These are phyloP conservation scores for Cephus cinctus DNA, from an alignment of 1,140 invertebrate genomes.

Conservation along the genomic window DNA sequence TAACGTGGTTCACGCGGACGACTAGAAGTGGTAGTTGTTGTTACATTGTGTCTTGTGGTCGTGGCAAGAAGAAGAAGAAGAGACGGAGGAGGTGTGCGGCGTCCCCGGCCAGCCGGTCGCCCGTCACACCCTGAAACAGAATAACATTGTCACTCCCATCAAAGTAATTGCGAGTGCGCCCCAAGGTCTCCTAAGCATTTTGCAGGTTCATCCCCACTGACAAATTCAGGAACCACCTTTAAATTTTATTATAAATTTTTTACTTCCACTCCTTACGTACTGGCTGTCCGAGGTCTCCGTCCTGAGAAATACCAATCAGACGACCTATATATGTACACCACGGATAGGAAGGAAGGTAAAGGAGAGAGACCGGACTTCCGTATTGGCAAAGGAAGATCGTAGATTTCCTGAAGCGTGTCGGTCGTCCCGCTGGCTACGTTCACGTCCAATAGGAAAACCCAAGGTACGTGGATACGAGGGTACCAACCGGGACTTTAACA, in stretches of 20 bases:
- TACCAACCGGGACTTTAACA: conserved; percentile 41
- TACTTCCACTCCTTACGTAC: too few relatives aligned
- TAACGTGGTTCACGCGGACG: conserved; percentile 51
- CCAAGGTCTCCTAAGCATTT: too few relatives aligned
- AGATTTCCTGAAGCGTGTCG: conserved; percentile 38
- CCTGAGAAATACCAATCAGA: too few relatives aligned
- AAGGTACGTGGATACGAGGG: conserved; percentile 31
- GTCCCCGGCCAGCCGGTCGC: conserved; percentile 57
- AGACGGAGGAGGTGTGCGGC: conserved; percentile 55
- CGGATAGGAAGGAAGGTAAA: too few relatives aligned
- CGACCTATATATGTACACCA: too few relatives aligned
- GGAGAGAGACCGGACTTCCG: too few relatives aligned
- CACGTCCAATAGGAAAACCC: conserved; percentile 32
- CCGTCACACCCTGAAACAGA: conserved; percentile 57
- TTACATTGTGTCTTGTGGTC: conserved; percentile 54
- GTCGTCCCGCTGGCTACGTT: conserved; percentile 37
- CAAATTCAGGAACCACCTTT: too few relatives aligned
- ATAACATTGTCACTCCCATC: conserved; percentile 51
- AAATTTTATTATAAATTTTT: too few relatives aligned
- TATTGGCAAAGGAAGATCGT: conserved; percentile 37
- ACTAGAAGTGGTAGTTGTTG: conserved; percentile 34
- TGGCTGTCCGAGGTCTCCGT: too few relatives aligned
- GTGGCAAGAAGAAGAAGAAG: conserved; percentile 52
- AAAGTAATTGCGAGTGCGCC: conserved; percentile 30
- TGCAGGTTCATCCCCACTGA: too few relatives aligned